Evolutionary conservation across 2,113 vertebrate genomes (phyloP), one percentile per base, ranked within the genome.

Genomic region (Ceratotherium simum): DNA sequence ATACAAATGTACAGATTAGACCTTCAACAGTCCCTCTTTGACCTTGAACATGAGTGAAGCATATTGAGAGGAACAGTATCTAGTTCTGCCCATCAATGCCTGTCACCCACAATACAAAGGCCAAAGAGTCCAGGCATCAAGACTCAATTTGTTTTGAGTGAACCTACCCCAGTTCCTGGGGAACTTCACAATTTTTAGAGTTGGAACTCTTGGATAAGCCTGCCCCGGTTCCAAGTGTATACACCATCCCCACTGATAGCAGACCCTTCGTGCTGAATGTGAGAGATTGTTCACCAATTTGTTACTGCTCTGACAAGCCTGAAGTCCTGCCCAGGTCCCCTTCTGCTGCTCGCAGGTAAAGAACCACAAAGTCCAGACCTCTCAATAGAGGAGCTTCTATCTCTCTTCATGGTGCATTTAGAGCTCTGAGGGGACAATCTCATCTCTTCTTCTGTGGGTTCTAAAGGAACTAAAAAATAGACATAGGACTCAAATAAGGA

Each of bases 231-330:
- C 54, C n/a, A 46, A n/a, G 56, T 48, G 25, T 6, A 73, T 64
- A 36, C 12, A 27, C 21, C 31, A 3, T 21, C 65, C 23, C 73
- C 20, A 25, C 3, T 16, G n/a, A 17, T 0, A 4, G 2, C 21
- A 39, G 31, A 20, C 18, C 3, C 39, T 48, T 21, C 9, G 6
- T 46, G 4, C 13, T 29, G 13, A 36, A 31, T 36, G 1, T 21
- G 31, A 23, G 46, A 42, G 29, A 9, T 54, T 8, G 2, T 29
- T 42, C 25, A 1, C 54, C 9, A 3, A 25, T 23, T 17, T 46
- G 42, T 3, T 11, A 2, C 27, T 54, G 9, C 16, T 25, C 12
- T 88, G 33, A 42, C 3, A 54, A 54, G 25, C 21, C 58, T 89
- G 23, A 88, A 39, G 56, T 72, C 70, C 70, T 33, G 8, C 29